A percentile compares a stretch with the other conserved stretches of the same genome.
Evolutionary conservation across 2,113 vertebrate species (phyloP).

Genomic region (Entosphenus tridentatus): DNA sequence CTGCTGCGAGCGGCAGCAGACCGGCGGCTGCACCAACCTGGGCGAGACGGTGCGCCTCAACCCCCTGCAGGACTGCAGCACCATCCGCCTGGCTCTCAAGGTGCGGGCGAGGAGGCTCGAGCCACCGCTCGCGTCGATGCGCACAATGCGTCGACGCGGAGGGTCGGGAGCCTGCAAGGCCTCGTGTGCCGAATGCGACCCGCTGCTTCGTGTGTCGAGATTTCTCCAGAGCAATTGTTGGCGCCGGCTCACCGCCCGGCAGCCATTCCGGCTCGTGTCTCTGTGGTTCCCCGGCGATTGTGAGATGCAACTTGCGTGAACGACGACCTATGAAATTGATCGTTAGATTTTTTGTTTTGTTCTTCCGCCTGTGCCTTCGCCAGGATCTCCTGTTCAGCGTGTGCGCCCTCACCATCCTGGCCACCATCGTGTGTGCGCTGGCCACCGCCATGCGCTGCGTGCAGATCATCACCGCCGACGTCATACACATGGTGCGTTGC

Average conservation of each 20-base stretch:
- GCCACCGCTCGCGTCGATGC: too few relatives aligned
- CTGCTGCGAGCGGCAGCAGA: constrained; percentile 73
- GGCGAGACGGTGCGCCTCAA: constrained; percentile 87
- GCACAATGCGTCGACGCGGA: too few relatives aligned
- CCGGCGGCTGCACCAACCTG: constrained; percentile 69
- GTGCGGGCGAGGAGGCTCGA: constrained; percentile 20
- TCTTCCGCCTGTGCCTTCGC: constrained; percentile 11
- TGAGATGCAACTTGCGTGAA: too few relatives aligned
- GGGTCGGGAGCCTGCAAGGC: too few relatives aligned
- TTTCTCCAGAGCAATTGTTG: too few relatives aligned
- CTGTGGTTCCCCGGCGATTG: too few relatives aligned
- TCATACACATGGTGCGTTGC: constrained; percentile 80
- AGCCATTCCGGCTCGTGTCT: too few relatives aligned
- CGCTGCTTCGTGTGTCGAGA: too few relatives aligned
- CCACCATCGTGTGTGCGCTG: constrained; percentile 86
- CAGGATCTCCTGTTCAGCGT: constrained; percentile 94
- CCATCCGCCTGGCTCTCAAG: constrained; percentile 70
- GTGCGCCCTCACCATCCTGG: constrained; percentile 85
- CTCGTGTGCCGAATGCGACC: too few relatives aligned
- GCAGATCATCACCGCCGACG: constrained; percentile 95
- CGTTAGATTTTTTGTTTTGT: not conserved
- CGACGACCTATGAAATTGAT: too few relatives aligned
- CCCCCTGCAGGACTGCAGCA: constrained; percentile 61
- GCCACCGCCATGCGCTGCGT: constrained; percentile 97
- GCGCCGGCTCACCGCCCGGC: too few relatives aligned